Evolutionary conservation across 2,113 vertebrate species (phyloP), one percentile per base, ranked within the genome.

Genomic region (Paratilapia polleni): DNA sequence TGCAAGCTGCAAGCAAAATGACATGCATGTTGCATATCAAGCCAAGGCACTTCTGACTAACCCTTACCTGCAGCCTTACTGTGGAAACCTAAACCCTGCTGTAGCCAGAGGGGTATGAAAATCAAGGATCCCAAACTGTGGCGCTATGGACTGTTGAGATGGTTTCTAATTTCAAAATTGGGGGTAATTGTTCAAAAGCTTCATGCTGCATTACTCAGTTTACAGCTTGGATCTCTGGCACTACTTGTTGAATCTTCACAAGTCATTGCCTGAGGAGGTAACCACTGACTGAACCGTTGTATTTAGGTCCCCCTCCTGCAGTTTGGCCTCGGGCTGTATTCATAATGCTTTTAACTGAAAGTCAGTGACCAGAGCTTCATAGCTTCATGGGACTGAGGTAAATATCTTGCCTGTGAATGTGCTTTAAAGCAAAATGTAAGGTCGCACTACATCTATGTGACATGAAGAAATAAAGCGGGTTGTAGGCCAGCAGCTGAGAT

Each of bases 41-140:
- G 88, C 93, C 92, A 95, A 94, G 95, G 95, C 94, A 95, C 94
- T 93, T 94, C 92, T 81, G 82, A 85, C 83, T 91, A 66, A 56
- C 43, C 77, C n/a, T 56, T 17, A 15, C 73, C 85, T 52, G 41
- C 22, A 87, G 66, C 58, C 84, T 26, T 28, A 31, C 22, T 49
- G n/a, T 41, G 36, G 31, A 63, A 20, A 81, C 43, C 20, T 28
- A 62, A 90, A 91, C 83, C 78, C 87, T 80, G 88, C 66, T 41
- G 61, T 75, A 73, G 56, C 49, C 61, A 75, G 62, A 61, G 73
- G 75, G 43, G 34, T 38, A 19, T 57, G 58, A 83, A 54, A n/a
- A 54, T 43, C 6, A 15, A n/a, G 76, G 14, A 7, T 49, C 7
- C 19, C 13, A 78, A 57, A 68, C 8, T 12, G n/a, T n/a, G n/a